Percentiles rank a stretch among this genome's conserved stretches.
These are phyloP conservation scores for Nipponacmea schrenckii DNA, from an alignment of 2,888 invertebrate genomes.

Conservation along the genomic window DNA sequence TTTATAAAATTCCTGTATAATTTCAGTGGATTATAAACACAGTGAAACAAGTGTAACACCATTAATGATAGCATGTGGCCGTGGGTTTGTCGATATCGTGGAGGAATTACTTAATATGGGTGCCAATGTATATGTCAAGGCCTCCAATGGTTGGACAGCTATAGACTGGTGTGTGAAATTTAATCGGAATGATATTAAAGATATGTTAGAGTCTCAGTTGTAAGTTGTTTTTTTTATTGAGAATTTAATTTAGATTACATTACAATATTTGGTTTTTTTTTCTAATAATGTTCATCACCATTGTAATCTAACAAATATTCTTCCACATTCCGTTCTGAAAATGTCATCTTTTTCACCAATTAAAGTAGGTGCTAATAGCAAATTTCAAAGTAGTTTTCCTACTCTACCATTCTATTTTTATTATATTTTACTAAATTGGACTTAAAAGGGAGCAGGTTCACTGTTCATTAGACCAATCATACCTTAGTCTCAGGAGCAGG, in stretches of 20 bases:
- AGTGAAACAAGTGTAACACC: slow-evolving; percentile 76
- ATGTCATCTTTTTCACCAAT: too few species aligned
- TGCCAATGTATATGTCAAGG: slow-evolving; percentile 73
- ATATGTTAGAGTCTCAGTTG: slow-evolving; percentile 72
- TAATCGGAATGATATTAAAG: slow-evolving; percentile 74
- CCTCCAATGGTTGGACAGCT: slow-evolving; percentile 78
- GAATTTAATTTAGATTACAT: too few species aligned
- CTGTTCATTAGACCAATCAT: too few species aligned
- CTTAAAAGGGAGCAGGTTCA: too few species aligned
- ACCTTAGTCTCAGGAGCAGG: too few species aligned
- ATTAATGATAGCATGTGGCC: slow-evolving; percentile 82
- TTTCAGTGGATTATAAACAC: slow-evolving; percentile 77
- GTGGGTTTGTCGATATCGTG: slow-evolving; percentile 77
- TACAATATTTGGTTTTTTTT: neutral
- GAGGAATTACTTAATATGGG: slow-evolving; percentile 80
- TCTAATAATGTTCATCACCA: neutral
- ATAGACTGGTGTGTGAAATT: slow-evolving; percentile 78
- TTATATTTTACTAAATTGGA: too few species aligned
- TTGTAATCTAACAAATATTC: too few species aligned
- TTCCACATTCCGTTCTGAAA: too few species aligned
- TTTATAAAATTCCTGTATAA: neutral
- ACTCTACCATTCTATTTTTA: too few species aligned
- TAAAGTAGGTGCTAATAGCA: too few species aligned
- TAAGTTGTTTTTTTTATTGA: slow-evolving; percentile 38
- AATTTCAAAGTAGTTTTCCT: too few species aligned